Percentiles rank a stretch among this genome's conserved stretches.
These are phyloP conservation scores for Idaea biselata DNA, from an alignment of 2,888 invertebrate genomes.

Conservation along the genomic window DNA sequence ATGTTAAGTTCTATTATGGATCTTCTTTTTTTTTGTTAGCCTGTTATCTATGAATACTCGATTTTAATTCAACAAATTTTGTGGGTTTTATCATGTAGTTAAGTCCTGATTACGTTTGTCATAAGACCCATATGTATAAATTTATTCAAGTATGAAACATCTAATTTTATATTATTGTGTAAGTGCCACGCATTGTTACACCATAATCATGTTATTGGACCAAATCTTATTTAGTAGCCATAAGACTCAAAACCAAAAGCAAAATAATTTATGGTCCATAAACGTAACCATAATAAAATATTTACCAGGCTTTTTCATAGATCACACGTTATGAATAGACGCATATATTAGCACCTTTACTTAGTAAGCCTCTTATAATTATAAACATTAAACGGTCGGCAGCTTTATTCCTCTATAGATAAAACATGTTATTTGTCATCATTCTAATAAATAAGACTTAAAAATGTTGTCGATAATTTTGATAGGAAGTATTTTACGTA, in stretches of 20 bases:
- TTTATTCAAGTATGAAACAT: too few relatives aligned
- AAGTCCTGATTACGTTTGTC: too few relatives aligned
- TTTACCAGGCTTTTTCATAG: conserved; percentile 33
- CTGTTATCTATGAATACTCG: too few relatives aligned
- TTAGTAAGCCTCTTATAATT: conserved; percentile 32
- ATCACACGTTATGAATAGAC: conserved; percentile 31
- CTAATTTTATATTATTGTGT: conserved; percentile 18
- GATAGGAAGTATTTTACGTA: conserved; percentile 25
- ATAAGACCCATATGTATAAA: too few relatives aligned
- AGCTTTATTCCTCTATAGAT: conserved; percentile 24
- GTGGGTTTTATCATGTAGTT: too few relatives aligned
- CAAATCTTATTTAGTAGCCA: conserved; percentile 32
- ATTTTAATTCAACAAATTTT: too few relatives aligned
- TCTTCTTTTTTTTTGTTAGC: too few relatives aligned
- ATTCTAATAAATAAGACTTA: conserved; percentile 34
- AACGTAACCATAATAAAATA: conserved; percentile 32
- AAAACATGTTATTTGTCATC: conserved; percentile 34
- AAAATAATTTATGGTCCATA: conserved; percentile 32
- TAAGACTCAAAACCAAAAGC: conserved; percentile 24
- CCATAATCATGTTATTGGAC: conserved; percentile 24
- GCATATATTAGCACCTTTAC: conserved; percentile 32
- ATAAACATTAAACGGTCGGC: conserved; percentile 30
- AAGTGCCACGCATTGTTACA: conserved; percentile 14
- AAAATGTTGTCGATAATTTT: conserved; percentile 32
- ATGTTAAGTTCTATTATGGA: too few relatives aligned